Conservation (phyloP, 2,888 invertebrate genomes). For the Thecocarcelia acutangulata region DNA sequence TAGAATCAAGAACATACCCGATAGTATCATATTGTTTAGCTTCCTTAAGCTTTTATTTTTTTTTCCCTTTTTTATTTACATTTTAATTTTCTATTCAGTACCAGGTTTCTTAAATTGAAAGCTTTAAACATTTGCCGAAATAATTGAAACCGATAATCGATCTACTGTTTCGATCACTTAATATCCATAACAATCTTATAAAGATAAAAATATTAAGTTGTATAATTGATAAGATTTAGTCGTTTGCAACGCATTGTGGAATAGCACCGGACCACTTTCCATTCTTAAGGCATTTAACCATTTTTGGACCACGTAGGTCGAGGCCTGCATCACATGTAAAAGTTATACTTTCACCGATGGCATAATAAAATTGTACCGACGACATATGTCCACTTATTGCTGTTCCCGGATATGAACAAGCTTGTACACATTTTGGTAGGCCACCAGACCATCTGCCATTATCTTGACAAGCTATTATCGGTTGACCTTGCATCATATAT, state of each 20-base stretch:
- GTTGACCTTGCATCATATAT: slow-evolving; percentile 93
- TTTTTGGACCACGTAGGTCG: slow-evolving; percentile 88
- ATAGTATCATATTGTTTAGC: slow-evolving; percentile 1
- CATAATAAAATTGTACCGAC: slow-evolving; percentile 93
- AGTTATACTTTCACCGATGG: slow-evolving; percentile 91
- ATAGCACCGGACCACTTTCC: slow-evolving; percentile 94
- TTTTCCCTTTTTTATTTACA: neutral
- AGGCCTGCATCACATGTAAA: slow-evolving; percentile 92
- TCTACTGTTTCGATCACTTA: slow-evolving; percentile 5
- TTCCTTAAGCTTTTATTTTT: neutral
- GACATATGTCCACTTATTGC: slow-evolving; percentile 93
- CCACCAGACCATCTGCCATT: slow-evolving; percentile 92
- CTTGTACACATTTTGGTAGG: slow-evolving; percentile 92
- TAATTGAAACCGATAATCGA: slow-evolving; percentile 41
- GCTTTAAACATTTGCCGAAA: slow-evolving; percentile 10
- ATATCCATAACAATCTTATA: slow-evolving; percentile 44
- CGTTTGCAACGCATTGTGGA: slow-evolving; percentile 85
- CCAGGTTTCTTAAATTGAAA: slow-evolving; percentile 4
- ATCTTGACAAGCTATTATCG: slow-evolving; percentile 94
- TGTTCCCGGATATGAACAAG: slow-evolving; percentile 91
- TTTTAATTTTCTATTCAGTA: neutral
- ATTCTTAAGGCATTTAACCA: slow-evolving; percentile 89
- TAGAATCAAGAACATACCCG: no score
- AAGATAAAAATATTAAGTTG: slow-evolving; percentile 25
- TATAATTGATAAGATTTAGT: slow-evolving; percentile 38